Conservation (phyloP, 2,797 vertebrate species). For the Premnoplex brunnescens region DNA sequence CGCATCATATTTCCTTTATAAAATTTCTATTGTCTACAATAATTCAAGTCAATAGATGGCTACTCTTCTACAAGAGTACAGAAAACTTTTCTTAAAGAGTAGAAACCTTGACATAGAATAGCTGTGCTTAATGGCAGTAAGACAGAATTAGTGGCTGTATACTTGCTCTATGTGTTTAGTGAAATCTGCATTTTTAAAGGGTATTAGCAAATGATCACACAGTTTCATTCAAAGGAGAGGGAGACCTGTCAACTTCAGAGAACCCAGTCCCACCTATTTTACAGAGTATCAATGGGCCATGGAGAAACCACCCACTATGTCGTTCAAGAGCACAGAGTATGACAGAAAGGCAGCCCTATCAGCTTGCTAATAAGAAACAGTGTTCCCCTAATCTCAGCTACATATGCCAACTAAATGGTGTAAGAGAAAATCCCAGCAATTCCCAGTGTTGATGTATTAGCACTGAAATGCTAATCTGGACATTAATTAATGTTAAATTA, state of each 20-base stretch:
- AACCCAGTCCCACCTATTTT: neutral
- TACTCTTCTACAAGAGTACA: neutral
- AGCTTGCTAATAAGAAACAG: neutral
- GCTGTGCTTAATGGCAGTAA: neutral
- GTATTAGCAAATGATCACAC: neutral
- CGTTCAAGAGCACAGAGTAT: neutral
- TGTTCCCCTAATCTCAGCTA: neutral
- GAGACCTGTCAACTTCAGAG: neutral
- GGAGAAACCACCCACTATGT: neutral
- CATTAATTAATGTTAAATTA: constrained; percentile 54
- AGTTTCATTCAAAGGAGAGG: neutral
- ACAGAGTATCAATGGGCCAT: neutral
- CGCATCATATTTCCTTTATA: rapidly evolving
- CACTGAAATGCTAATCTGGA: constrained; percentile 60
- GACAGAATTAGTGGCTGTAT: neutral
- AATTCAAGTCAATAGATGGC: neutral
- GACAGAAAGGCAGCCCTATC: neutral
- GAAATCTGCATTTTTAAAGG: neutral
- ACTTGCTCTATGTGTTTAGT: neutral
- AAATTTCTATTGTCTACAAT: neutral
- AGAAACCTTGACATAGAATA: neutral
- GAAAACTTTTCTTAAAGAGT: neutral
- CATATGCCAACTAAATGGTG: neutral
- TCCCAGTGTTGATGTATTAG: constrained; percentile 28
- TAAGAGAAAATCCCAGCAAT: constrained; percentile 38